Percentiles rank a stretch among this genome's conserved stretches.
Evolutionary conservation across 2,113 vertebrate genomes (phyloP).

Genomic region (Phylloscopus whistleri): DNA sequence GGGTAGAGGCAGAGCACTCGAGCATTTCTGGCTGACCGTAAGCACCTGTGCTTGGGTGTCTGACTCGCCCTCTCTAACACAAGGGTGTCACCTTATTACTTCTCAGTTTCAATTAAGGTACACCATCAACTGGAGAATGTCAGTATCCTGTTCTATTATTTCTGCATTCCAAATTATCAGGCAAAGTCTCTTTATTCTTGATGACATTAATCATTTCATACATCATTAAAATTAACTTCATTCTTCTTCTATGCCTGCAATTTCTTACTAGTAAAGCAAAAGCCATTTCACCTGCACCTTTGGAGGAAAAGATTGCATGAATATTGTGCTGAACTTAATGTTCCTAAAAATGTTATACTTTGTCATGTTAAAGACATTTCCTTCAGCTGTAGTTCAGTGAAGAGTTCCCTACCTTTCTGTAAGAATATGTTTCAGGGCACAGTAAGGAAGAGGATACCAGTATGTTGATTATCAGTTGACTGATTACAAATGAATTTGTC

Average conservation of each 20-base stretch:
- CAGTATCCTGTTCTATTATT: background rate
- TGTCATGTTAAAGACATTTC: background rate
- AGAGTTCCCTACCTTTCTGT: background rate
- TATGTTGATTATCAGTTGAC: background rate
- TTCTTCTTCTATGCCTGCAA: background rate
- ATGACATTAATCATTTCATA: background rate
- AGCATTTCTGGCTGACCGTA: background rate
- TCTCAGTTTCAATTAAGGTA: background rate
- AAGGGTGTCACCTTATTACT: background rate
- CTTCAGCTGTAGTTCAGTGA: background rate
- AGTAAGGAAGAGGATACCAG: background rate
- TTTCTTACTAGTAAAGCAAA: background rate
- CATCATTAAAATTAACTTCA: background rate
- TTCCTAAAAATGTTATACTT: background rate
- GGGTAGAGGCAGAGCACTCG: background rate
- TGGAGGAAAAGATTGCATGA: background rate
- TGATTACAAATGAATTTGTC: background rate
- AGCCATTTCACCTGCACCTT: background rate
- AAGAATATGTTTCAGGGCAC: background rate
- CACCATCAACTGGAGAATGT: background rate
- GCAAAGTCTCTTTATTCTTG: background rate
- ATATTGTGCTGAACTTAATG: background rate
- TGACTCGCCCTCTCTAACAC: background rate
- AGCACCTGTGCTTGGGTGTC: background rate
- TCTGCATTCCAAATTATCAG: background rate